A percentile compares a stretch with the other conserved stretches of the same genome.
Evolutionary conservation across 2,113 vertebrate species (phyloP).

Genomic region (Pleuronectes platessa): DNA sequence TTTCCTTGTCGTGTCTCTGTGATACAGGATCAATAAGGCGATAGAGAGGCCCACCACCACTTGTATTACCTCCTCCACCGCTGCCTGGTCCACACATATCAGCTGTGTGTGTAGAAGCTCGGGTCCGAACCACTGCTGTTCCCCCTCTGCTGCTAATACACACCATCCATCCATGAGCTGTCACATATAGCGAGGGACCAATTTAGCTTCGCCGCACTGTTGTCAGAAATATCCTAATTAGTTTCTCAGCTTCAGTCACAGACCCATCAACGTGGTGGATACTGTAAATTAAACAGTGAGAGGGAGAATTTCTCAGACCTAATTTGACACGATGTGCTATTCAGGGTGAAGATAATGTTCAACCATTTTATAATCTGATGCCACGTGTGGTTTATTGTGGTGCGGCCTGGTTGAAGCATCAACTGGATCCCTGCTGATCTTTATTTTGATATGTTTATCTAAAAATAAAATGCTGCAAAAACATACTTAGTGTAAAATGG

Average conservation of each 20-base stretch:
- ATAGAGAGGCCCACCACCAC: slow-evolving; percentile 43
- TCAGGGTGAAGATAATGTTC: slow-evolving; percentile 3
- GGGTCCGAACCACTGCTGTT: slow-evolving; percentile 21
- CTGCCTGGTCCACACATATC: slow-evolving; percentile 34
- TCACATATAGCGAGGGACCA: slow-evolving; percentile 42
- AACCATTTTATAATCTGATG: neutral
- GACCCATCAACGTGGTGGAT: slow-evolving; percentile 22
- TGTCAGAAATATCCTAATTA: slow-evolving; percentile 54
- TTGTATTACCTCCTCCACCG: slow-evolving; percentile 38
- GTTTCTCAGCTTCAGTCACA: slow-evolving; percentile 32
- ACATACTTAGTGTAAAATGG: neutral
- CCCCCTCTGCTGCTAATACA: slow-evolving; percentile 36
- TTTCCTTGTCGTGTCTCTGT: slow-evolving; percentile 56
- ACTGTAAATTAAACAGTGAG: slow-evolving; percentile 27
- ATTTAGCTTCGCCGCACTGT: slow-evolving; percentile 46
- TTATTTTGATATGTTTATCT: slow-evolving; percentile 17
- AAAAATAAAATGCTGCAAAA: slow-evolving; percentile 15
- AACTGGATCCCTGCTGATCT: neutral
- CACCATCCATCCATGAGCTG: slow-evolving; percentile 51
- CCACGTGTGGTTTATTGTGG: neutral
- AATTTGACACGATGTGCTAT: slow-evolving; percentile 11
- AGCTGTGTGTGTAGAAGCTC: slow-evolving; percentile 34
- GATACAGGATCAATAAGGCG: slow-evolving; percentile 68
- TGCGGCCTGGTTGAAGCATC: neutral
- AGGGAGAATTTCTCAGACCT: slow-evolving; percentile 25